Evolutionary conservation across 2,888 invertebrate genomes (phyloP).

Genomic region (Aphidoletes aphidimyza): DNA sequence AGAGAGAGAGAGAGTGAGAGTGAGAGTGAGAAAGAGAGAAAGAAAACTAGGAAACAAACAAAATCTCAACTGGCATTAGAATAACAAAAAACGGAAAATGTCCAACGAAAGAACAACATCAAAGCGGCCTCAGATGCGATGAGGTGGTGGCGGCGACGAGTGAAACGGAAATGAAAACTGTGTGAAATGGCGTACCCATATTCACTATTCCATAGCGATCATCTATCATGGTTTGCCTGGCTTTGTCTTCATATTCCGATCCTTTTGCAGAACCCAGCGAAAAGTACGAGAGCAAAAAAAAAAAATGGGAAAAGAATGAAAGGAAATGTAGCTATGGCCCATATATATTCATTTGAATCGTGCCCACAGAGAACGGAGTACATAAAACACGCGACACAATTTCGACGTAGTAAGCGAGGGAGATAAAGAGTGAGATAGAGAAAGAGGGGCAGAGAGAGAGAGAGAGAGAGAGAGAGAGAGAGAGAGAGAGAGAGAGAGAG

Average conservation of each 20-base stretch:
- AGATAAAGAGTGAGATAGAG: too few species aligned
- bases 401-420: too few species aligned
- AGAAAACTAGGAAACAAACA: not conserved
- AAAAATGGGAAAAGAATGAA: not conserved
- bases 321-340: not conserved
- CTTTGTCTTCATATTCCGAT: slow-evolving; percentile 3
- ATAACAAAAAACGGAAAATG: slow-evolving; percentile 3
- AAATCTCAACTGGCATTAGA: not conserved
- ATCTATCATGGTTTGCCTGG: not conserved
- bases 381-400: too few species aligned
- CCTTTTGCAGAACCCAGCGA: not conserved
- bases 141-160: not conserved
- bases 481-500: too few species aligned
- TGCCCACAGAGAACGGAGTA: not conserved
- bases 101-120: not conserved
- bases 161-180: not conserved
- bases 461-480: too few species aligned
- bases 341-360: slow-evolving; percentile 3
- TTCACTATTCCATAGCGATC: not conserved
- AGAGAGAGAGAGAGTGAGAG: too few species aligned
- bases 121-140: not conserved
- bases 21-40: too few species aligned
- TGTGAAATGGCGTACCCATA: not conserved
- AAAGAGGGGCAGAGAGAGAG: too few species aligned
- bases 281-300: not conserved